phyloP scores from a whole-genome alignment of 2,888 invertebrate genomes.

The Calameuta filiformis region DNA sequence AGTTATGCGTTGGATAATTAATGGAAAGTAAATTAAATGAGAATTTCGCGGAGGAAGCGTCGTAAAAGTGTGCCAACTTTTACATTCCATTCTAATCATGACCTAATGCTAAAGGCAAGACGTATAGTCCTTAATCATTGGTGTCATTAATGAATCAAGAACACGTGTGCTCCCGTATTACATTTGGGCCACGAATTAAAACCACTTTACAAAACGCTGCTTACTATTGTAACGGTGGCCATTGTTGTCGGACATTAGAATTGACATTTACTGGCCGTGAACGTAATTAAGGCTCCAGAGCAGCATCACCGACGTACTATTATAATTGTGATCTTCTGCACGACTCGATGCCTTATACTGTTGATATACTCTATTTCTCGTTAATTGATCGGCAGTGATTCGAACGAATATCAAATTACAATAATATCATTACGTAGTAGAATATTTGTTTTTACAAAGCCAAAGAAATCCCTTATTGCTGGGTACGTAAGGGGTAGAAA shows the following conservation, averaged over 20 bases:
- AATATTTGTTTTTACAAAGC: neutral
- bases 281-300: neutral
- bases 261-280: neutral
- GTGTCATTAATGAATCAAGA: neutral
- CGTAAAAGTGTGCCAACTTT: slow-evolving; percentile 14
- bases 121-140: neutral
- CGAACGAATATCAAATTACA: neutral
- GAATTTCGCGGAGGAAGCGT: neutral
- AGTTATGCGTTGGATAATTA: neutral
- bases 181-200: neutral
- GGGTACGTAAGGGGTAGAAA: neutral
- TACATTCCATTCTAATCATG: slow-evolving; percentile 9
- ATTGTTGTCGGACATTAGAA: neutral
- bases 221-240: neutral
- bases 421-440: neutral
- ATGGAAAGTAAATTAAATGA: slow-evolving; percentile 4
- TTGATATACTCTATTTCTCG: neutral
- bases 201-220: neutral
- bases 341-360: neutral
- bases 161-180: neutral
- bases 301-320: neutral
- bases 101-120: neutral
- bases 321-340: neutral
- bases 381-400: neutral
- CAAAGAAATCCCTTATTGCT: neutral